Evolutionary conservation across 2,797 vertebrate genomes (phyloP).

Genomic region (Gallinago solitaria): DNA sequence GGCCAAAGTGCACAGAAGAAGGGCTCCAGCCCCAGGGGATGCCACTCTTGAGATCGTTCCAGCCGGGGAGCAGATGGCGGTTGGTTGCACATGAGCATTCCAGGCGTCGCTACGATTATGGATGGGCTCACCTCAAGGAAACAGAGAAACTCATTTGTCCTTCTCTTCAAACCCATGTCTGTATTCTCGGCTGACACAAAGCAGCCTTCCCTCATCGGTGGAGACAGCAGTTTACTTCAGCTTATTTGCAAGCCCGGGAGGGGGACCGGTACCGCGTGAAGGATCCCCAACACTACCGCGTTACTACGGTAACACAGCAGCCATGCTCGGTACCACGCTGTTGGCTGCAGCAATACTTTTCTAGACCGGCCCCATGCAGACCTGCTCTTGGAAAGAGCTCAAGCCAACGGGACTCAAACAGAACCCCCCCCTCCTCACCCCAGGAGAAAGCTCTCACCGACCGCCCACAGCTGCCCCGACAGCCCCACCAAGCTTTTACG

Average conservation of each 20-base stretch:
- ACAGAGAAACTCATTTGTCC: conserved; percentile 47
- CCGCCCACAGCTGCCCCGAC: background rate
- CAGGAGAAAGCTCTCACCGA: background rate
- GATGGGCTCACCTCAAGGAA: conserved; percentile 40
- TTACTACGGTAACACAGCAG: background rate
- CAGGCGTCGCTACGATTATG: background rate
- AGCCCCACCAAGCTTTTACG: background rate
- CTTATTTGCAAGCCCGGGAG: background rate
- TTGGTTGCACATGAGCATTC: background rate
- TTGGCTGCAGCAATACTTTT: background rate
- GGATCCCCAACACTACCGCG: background rate
- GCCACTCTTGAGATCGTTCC: background rate
- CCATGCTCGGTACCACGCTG: background rate
- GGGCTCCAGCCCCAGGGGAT: background rate
- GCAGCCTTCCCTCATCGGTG: background rate
- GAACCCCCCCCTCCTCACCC: no score
- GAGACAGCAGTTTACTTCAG: accelerated
- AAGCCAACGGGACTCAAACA: background rate
- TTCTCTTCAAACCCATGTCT: background rate
- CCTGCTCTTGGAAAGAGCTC: background rate
- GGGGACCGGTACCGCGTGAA: background rate
- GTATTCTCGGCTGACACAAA: background rate
- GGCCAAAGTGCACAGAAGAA: background rate
- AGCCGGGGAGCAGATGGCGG: conserved; percentile 23
- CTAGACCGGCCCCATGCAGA: background rate